Evolutionary conservation across 1,140 invertebrate genomes (phyloP).

Genomic region (Psix sp.): DNA sequence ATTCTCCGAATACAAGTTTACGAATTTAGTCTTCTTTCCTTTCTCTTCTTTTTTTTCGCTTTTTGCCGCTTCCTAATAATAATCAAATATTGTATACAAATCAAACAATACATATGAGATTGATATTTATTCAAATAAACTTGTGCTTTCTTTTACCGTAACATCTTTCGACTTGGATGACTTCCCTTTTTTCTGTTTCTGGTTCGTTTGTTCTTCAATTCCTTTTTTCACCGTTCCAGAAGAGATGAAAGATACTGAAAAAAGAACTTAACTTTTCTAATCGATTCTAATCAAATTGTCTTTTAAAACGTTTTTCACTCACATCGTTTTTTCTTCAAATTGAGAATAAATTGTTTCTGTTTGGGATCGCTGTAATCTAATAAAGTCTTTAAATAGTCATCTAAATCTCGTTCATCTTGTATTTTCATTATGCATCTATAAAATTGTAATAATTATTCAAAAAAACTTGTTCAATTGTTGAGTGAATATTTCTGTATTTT

Average conservation of each 20-base stretch:
- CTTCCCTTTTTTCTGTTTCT: slow-evolving; percentile 67
- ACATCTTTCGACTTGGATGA: slow-evolving; percentile 47
- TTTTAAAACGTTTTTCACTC: slow-evolving; percentile 5
- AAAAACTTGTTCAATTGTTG: slow-evolving; percentile 2
- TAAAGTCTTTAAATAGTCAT: slow-evolving; percentile 83
- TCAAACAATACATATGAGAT: background rate
- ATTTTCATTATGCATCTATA: slow-evolving; percentile 81
- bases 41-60: slow-evolving; percentile 64
- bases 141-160: background rate
- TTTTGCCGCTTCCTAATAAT: slow-evolving; percentile 68
- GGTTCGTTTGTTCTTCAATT: slow-evolving; percentile 34
- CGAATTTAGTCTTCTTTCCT: slow-evolving; percentile 86
- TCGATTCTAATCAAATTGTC: background rate
- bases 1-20: slow-evolving; percentile 85
- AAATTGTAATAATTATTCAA: slow-evolving; percentile 8
- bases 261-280: background rate
- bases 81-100: background rate
- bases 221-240: slow-evolving; percentile 64
- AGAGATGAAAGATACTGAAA: too few species aligned
- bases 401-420: slow-evolving; percentile 81
- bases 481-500: background rate
- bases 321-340: slow-evolving; percentile 80
- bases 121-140: background rate
- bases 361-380: slow-evolving; percentile 80
- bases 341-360: slow-evolving; percentile 81